Conservation (phyloP, 2,113 vertebrate genomes). For the rat (Rattus norvegicus) region GRCr8 NC_086039.1:8164501-8165000, state of each 20-base stretch:
- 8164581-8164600: background rate
- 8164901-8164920: background rate
- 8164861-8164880: background rate
- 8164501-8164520: background rate
- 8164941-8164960: background rate
- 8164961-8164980: background rate
- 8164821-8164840: background rate
- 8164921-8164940: background rate
- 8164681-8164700: background rate
- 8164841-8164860: background rate
- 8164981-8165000: background rate
- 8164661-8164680: background rate
- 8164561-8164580: background rate
- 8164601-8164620: background rate
- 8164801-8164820: background rate
- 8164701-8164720: background rate
- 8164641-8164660: background rate
- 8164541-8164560: background rate
- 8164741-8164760: background rate
- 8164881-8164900: background rate
- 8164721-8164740: background rate
- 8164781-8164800: background rate
- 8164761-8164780: background rate
- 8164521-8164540: background rate
- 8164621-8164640: background rate